Conservation (phyloP, 2,888 invertebrate genomes). For the Amaurobius ferox region DNA sequence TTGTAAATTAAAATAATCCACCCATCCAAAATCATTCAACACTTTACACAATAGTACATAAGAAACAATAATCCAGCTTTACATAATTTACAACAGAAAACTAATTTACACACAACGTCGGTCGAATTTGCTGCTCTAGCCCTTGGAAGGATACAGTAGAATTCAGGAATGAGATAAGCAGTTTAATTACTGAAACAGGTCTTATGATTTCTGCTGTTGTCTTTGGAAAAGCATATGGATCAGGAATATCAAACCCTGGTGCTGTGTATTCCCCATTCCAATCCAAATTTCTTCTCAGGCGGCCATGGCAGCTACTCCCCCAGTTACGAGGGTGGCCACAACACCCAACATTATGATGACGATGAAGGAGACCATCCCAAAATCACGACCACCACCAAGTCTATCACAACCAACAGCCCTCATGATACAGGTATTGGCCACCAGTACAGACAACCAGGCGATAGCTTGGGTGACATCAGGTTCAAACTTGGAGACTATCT, state of each 20-base stretch:
- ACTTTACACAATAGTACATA: too few relatives aligned
- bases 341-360: slow-evolving; percentile 19
- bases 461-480: slow-evolving; percentile 47
- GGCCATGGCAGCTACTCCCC: slow-evolving; percentile 52
- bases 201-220: slow-evolving; percentile 16
- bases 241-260: neutral
- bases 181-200: too few relatives aligned
- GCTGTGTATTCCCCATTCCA: neutral
- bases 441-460: slow-evolving; percentile 38
- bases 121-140: too few relatives aligned
- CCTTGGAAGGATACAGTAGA: too few relatives aligned
- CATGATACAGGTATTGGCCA: neutral
- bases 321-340: slow-evolving; percentile 21
- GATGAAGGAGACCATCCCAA: slow-evolving; percentile 38
- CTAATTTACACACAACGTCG: too few relatives aligned
- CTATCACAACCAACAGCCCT: slow-evolving; percentile 59
- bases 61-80: too few relatives aligned
- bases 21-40: too few relatives aligned
- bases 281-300: neutral
- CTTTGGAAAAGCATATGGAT: neutral
- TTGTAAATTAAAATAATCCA: too few relatives aligned
- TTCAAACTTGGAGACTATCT: slow-evolving; percentile 61
- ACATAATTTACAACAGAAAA: too few relatives aligned
- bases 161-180: too few relatives aligned
- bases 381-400: slow-evolving; percentile 59